Percentiles rank a stretch among this genome's conserved stretches.
Conservation (phyloP, 1,140 invertebrate genomes). For the Bradysia coprophila region DNA sequence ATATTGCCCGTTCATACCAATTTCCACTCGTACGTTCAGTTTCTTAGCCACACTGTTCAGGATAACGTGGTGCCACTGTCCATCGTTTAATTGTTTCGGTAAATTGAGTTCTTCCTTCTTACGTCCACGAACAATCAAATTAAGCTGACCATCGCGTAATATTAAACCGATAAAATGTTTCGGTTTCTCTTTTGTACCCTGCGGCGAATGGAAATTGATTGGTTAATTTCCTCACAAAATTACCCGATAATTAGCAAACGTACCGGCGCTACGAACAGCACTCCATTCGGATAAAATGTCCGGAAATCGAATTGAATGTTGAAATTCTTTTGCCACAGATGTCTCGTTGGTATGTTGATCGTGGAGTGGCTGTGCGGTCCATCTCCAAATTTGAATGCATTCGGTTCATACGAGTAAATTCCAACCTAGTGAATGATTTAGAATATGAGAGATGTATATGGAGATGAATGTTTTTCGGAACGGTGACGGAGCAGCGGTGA, state of each 20-base stretch:
- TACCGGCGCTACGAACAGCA: constrained; percentile 58
- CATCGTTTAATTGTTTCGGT: constrained; percentile 50
- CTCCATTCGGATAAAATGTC: constrained; percentile 68
- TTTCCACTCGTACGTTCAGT: constrained; percentile 48
- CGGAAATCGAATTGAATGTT: constrained; percentile 63
- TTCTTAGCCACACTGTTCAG: constrained; percentile 38
- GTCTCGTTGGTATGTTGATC: constrained; percentile 37
- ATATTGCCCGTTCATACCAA: constrained; percentile 35
- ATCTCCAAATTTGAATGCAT: constrained; percentile 76
- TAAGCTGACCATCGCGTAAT: constrained; percentile 48
- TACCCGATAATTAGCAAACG: too few species aligned
- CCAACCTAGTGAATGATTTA: constrained; percentile 33
- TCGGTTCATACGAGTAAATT: constrained; percentile 55
- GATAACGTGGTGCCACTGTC: constrained; percentile 62
- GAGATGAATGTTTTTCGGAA: too few species aligned
- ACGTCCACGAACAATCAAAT: constrained; percentile 43
- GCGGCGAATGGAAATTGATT: too few species aligned
- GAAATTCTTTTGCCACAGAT: constrained; percentile 50
- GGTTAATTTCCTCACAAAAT: too few species aligned
- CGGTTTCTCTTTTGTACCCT: constrained; percentile 44
- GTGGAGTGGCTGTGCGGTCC: constrained; percentile 53
- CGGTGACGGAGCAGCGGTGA: too few species aligned
- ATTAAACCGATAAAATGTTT: constrained; percentile 52
- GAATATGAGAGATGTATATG: constrained; percentile 9
- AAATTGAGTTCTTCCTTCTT: constrained; percentile 41